Conservation (phyloP, 2,888 invertebrate species). For the Erebia epiphron region DNA sequence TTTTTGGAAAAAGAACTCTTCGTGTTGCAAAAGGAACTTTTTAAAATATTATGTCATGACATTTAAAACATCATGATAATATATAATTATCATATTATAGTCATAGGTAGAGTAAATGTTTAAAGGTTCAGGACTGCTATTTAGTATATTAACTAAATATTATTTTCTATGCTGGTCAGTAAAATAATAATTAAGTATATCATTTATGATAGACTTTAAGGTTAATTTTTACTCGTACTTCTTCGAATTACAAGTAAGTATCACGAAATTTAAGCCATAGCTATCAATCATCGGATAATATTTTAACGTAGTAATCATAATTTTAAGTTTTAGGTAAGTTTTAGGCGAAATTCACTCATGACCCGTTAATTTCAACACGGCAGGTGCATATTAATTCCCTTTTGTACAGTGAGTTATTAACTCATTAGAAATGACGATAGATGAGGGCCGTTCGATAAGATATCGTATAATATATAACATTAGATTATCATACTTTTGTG, state of each 20-base stretch:
- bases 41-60: too few species aligned
- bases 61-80: too few species aligned
- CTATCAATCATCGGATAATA: conserved; percentile 22
- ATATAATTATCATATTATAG: too few species aligned
- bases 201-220: too few species aligned
- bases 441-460: conserved; percentile 31
- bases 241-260: conserved; percentile 2
- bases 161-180: too few species aligned
- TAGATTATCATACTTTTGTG: conserved; percentile 20
- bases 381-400: conserved; percentile 34
- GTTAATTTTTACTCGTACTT: not conserved
- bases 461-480: conserved; percentile 27
- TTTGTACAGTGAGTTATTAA: conserved; percentile 19
- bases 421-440: conserved; percentile 23
- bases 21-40: not conserved
- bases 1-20: not conserved
- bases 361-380: conserved; percentile 32
- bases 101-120: too few species aligned
- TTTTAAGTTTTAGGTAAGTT: conserved; percentile 7
- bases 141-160: too few species aligned
- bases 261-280: conserved; percentile 11
- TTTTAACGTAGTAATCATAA: conserved; percentile 36
- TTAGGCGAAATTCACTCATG: conserved; percentile 18
- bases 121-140: too few species aligned
- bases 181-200: too few species aligned